Percentiles rank a stretch among this genome's conserved stretches.
These are phyloP conservation scores for Chloroceryle amazona DNA, from an alignment of 2,797 vertebrate genomes.

Conservation along the genomic window DNA sequence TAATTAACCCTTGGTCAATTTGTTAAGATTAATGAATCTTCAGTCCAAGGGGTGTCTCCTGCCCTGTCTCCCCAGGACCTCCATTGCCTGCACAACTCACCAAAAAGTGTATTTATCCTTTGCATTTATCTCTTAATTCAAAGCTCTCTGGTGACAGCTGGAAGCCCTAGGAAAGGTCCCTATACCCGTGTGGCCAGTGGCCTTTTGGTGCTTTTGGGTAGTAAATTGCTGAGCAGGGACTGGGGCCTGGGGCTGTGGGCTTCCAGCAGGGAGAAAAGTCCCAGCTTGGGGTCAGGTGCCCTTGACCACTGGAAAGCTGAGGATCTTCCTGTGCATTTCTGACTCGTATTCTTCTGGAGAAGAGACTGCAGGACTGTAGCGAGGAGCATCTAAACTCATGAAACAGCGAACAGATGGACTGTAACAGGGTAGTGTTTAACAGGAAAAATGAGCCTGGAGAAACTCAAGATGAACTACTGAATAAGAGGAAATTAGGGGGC, in stretches of 20 bases:
- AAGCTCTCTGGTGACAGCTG: background rate
- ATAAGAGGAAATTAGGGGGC: background rate
- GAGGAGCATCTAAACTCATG: background rate
- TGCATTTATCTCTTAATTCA: background rate
- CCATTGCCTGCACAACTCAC: background rate
- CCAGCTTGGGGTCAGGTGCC: rapidly evolving
- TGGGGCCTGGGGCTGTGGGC: rapidly evolving
- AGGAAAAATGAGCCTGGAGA: background rate
- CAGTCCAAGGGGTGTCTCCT: background rate
- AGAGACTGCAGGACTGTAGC: background rate
- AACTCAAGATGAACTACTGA: background rate
- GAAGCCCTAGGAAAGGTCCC: background rate
- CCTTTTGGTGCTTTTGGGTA: background rate
- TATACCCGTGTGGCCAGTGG: background rate
- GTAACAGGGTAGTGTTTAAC: background rate
- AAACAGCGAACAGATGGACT: background rate
- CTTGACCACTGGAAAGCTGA: background rate
- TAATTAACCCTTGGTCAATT: background rate
- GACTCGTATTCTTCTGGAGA: background rate
- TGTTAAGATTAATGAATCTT: background rate
- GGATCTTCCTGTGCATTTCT: background rate
- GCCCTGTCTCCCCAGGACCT: background rate
- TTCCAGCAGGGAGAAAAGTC: background rate
- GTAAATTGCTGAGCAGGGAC: background rate
- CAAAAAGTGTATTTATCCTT: background rate